Evolutionary conservation across 1,140 invertebrate genomes (phyloP), one percentile per base, ranked within the genome.

Genomic region (Antheraea mylitta): DNA sequence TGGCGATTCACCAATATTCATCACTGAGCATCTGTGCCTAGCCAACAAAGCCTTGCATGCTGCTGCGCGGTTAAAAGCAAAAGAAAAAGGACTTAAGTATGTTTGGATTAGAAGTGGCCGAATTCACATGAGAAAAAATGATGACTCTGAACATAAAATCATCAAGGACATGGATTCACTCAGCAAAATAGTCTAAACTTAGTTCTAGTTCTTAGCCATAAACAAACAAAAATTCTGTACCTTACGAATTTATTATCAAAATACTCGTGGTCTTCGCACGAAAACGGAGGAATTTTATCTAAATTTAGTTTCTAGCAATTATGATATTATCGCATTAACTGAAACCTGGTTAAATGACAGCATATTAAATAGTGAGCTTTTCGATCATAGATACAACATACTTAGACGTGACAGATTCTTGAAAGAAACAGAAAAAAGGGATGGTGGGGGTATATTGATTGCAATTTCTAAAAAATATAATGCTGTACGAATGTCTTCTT

Each of bases 401-500:
- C 22, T 64, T 60, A 58, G 66, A 36, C 16, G 66, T 10, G 66
- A 67, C n/a, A 67, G 66, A 67, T 19, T 10, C 10, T 45, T 22
- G n/a, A 37, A 13, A 45, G 22, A 45, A 36, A 9, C 18, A 18
- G 58, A 19, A n/a, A 72, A 67, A 45, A 71, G 68, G 65, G 68
- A 69, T 22, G 76, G 76, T 18, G 76, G 73, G 4, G 73, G 73
- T 62, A 69, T 78, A 10, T 66, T 74, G 10, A 72, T 78, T 38
- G 73, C 73, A 10, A 61, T 78, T 37, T 68, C 59, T 11, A 74
- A 71, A 63, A 67, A 64, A 19, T 58, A 70, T 18, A 59, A 63
- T 16, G 71, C 70, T 18, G 22, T 36, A 19, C 63, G 74, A 19
- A 19, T 53, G 42, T 16, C 0, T 30, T 11, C 38, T 38, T 79